Base-by-base conservation (phyloP, 2,797 vertebrate genomes). In the Propithecus perrieri region DNA sequence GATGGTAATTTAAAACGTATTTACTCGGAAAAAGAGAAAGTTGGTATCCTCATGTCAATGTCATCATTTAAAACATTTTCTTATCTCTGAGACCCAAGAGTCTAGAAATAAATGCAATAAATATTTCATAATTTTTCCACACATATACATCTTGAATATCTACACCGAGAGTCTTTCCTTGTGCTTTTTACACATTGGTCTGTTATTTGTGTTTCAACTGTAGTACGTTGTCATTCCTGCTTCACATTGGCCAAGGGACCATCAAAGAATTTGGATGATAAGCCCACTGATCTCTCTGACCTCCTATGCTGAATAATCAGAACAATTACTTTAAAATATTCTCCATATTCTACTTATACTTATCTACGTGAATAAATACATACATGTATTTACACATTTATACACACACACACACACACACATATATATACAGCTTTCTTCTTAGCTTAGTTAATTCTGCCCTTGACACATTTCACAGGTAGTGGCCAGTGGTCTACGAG, bases 1-100 rank as follows among this genome's bases (percentile, higher is more conserved):
- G 67, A 94, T 92, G 91, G 81, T 61, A 92, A 92, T 94, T 95
- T 87, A 83, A 96, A 96, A 90, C 76, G 5, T 72, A 78, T 79
- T 92, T 92, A 92, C 53, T 84, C 80, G 22, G 81, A n/a, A 87
- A 96, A 92, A 93, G 46, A 94, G 90, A 48, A 81, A 75, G 13
- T 38, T 80, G 35, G 76, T 67, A 87, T 80, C 14, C 43, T 8
- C 59, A 65, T 33, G 48, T 38, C 59, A 96, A 65, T 4, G 15
- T 35, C 69, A 76, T 61, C 87, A 35, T 85, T 85, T 91, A 86
- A 89, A 85, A 89, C 26, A 78, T 90, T 96, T 92, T 95, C 87
- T 94, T 85, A 33, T 89, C 30, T 93, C 89, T 81, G 61, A 83
- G 86, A 91, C 48, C 76, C 33, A 43, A 75, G 83, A 86, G 76